Conservation (phyloP, 2,797 vertebrate species). For the Hybognathus amarus region DNA sequence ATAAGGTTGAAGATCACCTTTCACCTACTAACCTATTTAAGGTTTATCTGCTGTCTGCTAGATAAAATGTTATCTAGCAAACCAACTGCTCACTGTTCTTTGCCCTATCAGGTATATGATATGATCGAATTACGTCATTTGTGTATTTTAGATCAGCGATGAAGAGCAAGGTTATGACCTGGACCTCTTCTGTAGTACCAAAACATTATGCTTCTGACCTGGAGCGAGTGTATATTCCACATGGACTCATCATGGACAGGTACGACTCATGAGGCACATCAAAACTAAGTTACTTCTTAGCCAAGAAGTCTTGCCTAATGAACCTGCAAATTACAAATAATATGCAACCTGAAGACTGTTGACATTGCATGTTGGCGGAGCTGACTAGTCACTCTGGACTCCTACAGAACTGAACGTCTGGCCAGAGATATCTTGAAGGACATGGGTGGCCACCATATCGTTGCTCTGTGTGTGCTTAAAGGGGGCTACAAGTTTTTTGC, state of each 20-base stretch:
- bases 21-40: constrained; percentile 19
- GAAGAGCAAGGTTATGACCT: constrained; percentile 97
- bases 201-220: constrained; percentile 93
- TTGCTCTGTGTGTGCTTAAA: constrained; percentile 97
- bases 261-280: constrained; percentile 56
- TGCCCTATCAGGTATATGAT: not conserved
- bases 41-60: not conserved
- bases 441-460: constrained; percentile 98
- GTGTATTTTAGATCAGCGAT: constrained; percentile 88
- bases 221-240: constrained; percentile 96
- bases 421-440: constrained; percentile 97
- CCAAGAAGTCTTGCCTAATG: not conserved
- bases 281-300: constrained; percentile 1
- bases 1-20: constrained; percentile 2
- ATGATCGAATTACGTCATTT: constrained; percentile 23
- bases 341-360: constrained; percentile 57
- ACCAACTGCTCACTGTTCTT: constrained; percentile 2
- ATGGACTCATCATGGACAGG: constrained; percentile 98
- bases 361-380: constrained; percentile 63
- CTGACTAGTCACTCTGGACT: constrained; percentile 39
- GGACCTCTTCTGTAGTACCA: constrained; percentile 97
- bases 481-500: constrained; percentile 99
- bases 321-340: constrained; percentile 7
- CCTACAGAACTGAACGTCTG: constrained; percentile 91
- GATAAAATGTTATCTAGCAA: constrained; percentile 1